phyloP scores from a whole-genome alignment of 1,140 invertebrate species.

The Subanguina moxae region DNA sequence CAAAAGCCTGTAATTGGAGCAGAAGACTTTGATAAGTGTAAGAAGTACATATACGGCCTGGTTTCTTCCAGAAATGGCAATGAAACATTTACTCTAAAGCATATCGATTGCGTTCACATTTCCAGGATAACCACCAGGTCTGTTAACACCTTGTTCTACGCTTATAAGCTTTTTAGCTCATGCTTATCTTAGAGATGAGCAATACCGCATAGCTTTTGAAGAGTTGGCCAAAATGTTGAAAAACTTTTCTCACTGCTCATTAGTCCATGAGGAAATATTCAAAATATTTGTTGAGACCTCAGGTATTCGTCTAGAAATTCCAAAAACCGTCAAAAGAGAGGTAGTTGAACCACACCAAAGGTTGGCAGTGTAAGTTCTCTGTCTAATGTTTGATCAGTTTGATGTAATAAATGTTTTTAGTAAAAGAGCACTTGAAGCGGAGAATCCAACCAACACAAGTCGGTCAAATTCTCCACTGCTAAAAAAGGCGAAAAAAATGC shows the following conservation, averaged over 20 bases:
- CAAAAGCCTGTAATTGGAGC: conserved; percentile 16
- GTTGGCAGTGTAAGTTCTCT: not conserved
- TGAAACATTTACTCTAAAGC: conserved; percentile 20
- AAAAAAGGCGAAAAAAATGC: not conserved
- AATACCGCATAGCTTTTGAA: conserved; percentile 25
- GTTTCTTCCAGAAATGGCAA: conserved; percentile 14
- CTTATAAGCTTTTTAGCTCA: not conserved
- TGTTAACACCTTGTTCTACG: not conserved
- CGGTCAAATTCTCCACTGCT: not conserved
- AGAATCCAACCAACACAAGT: not conserved
- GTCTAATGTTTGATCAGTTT: not conserved
- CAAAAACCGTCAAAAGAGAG: not conserved
- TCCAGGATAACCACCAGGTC: not conserved
- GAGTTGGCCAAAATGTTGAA: conserved; percentile 17
- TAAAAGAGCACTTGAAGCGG: not conserved
- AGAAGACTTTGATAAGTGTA: conserved; percentile 20
- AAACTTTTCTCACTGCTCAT: conserved; percentile 16
- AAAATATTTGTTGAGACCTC: conserved; percentile 13
- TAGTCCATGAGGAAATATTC: conserved; percentile 4
- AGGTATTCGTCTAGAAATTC: not conserved
- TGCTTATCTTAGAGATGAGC: conserved; percentile 25
- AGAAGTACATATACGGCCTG: conserved; percentile 14
- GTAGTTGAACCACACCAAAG: not conserved
- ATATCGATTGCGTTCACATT: conserved; percentile 16
- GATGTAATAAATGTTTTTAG: not conserved